Evolutionary conservation across 2,797 vertebrate genomes (phyloP), one percentile per base, ranked within the genome.

Genomic region (Cyclopterus lumpus): DNA sequence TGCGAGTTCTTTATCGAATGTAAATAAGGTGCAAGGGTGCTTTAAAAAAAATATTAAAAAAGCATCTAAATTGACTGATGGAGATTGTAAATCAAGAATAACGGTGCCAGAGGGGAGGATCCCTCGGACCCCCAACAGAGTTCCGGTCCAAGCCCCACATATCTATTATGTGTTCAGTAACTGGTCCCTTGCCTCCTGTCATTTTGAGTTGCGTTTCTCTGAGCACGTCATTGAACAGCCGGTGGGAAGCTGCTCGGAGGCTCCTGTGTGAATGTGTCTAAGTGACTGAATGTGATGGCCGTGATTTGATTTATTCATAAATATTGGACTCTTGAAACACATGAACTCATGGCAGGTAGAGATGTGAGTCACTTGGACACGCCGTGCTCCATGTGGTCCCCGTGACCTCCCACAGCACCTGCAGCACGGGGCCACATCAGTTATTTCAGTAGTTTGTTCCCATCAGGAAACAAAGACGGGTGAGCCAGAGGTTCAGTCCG

Each of bases 211-310:
- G 18, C 3, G 18, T 46, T 8, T 42, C 36, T 63, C n/a, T 40
- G 67, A 73, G 68, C 77, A 61, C 68, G 34, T 22, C 26, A 51
- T 34, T 67, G 11, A 38, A 26, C 64, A 61, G 54, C 60, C 48
- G 20, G 32, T 46, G 22, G 16, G 6, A 42, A 26, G 30, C 18
- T 54, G 24, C 20, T 57, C 7, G 2, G 40, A 12, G 36, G 32
- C 44, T 66, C 5, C 46, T 28, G 40, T 49, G n/a, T 51, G 36
- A 63, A 49, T 44, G 5, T 62, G 16, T 46, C n/a, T 20, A n/a
- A 30, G 6, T 46, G 36, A 30, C 24, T 32, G 34, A 32, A 42
- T 44, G 7, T 62, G 16, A 38, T 8, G 18, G 20, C 2, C 49
- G 15, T n/a, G 15, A 38, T 57, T 24, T 40, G 26, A 44, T n/a